A percentile compares a stretch with the other conserved stretches of the same genome.
These are phyloP conservation scores for Pteronura brasiliensis DNA, from an alignment of 2,113 vertebrate genomes.

Conservation along the genomic window DNA sequence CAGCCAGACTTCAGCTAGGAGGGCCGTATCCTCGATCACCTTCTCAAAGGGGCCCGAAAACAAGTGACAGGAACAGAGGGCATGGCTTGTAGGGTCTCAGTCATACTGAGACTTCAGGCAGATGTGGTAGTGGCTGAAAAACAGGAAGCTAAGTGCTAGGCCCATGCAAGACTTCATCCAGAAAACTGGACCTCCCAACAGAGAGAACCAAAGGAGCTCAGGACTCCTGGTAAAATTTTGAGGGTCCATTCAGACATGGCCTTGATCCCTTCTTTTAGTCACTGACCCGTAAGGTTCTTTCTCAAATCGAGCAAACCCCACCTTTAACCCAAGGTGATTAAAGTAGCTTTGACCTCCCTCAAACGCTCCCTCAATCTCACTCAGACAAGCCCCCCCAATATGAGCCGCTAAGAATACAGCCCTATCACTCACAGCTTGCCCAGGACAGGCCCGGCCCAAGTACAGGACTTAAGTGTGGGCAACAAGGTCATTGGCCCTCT, in stretches of 20 bases:
- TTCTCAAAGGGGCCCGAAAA: not conserved
- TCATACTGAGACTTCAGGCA: not conserved
- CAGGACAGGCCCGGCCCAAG: not conserved
- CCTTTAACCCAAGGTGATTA: not conserved
- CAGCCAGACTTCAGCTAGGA: not conserved
- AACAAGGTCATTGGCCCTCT: not conserved
- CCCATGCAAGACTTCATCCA: not conserved
- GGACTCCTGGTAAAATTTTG: not conserved
- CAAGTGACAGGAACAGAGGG: not conserved
- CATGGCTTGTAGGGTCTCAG: not conserved
- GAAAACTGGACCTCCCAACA: not conserved
- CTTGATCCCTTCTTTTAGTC: not conserved
- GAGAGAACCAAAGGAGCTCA: not conserved
- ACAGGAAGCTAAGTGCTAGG: not conserved
- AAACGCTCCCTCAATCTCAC: not conserved
- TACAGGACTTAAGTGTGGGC: not conserved
- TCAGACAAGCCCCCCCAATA: not conserved
- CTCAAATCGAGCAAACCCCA: not conserved
- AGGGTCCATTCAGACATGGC: not conserved
- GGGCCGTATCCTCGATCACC: not conserved
- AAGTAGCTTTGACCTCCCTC: not conserved
- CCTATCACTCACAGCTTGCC: not conserved
- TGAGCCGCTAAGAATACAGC: not conserved
- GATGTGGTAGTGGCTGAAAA: not conserved
- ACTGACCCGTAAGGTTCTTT: not conserved